Conservation (phyloP, 2,888 invertebrate genomes). For the Zeuzera pyrina region DNA sequence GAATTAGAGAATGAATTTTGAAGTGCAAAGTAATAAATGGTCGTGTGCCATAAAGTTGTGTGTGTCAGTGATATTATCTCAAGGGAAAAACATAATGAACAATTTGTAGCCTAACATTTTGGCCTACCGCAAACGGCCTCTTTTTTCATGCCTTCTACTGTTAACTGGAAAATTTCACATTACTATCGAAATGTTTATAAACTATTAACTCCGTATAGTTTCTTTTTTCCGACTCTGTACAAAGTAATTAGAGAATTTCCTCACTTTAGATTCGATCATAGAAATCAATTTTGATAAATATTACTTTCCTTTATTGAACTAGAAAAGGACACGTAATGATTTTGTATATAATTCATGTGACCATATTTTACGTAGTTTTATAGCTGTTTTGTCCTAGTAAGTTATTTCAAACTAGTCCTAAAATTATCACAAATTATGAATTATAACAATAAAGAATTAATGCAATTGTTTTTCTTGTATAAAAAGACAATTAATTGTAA, state of each 20-base stretch:
- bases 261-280: too few species aligned
- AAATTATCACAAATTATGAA: constrained; percentile 39
- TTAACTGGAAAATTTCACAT: constrained; percentile 19
- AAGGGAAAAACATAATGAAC: constrained; percentile 20
- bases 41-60: constrained; percentile 33
- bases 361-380: constrained; percentile 53
- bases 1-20: constrained; percentile 30
- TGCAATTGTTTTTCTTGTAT: constrained; percentile 5
- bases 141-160: constrained; percentile 46
- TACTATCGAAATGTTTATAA: constrained; percentile 26
- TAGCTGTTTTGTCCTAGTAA: constrained; percentile 65
- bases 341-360: constrained; percentile 53
- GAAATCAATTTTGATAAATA: too few species aligned
- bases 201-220: constrained; percentile 34
- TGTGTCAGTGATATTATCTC: constrained; percentile 15
- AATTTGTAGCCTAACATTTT: constrained; percentile 50
- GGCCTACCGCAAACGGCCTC: constrained; percentile 43
- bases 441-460: constrained; percentile 19
- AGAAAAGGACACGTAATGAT: too few species aligned
- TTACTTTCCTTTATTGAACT: too few species aligned
- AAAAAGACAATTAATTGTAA: constrained; percentile 28
- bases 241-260: too few species aligned
- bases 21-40: constrained; percentile 25
- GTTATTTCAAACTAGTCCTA: constrained; percentile 68
- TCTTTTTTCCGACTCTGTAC: constrained; percentile 52